A percentile compares a stretch with the other conserved stretches of the same genome.
Conservation (phyloP, 2,113 vertebrate species). For the Hemiscyllium ocellatum region DNA sequence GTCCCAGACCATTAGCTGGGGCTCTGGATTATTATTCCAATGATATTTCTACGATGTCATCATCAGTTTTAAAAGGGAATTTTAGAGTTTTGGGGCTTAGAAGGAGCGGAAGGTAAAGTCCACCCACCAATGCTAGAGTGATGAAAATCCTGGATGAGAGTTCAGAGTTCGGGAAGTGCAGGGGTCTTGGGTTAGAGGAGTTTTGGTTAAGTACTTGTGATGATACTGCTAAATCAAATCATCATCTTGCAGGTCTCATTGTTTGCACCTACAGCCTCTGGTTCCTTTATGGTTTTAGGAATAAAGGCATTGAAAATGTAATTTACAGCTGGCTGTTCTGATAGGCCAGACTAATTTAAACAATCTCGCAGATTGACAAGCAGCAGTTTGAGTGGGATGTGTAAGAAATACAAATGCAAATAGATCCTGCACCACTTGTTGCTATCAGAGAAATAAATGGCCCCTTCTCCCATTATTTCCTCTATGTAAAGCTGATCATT, state of each 20-base stretch:
- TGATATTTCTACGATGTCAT: no score
- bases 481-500: background rate
- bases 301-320: background rate
- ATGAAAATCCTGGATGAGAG: background rate
- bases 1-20: no score
- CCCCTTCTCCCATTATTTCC: background rate
- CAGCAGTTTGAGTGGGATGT: background rate
- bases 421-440: background rate
- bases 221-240: background rate
- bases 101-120: background rate
- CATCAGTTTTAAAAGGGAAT: background rate
- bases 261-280: background rate
- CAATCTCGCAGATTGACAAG: background rate
- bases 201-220: background rate
- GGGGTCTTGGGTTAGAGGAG: background rate
- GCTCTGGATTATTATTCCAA: no score
- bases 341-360: background rate
- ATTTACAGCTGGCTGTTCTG: background rate
- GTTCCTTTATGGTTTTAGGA: background rate
- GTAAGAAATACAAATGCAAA: background rate
- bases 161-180: background rate
- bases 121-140: background rate
- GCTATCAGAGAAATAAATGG: background rate
- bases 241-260: background rate
- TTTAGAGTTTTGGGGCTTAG: background rate